Base-by-base conservation (phyloP, 2,888 invertebrate genomes). In the Phortica magna region DNA sequence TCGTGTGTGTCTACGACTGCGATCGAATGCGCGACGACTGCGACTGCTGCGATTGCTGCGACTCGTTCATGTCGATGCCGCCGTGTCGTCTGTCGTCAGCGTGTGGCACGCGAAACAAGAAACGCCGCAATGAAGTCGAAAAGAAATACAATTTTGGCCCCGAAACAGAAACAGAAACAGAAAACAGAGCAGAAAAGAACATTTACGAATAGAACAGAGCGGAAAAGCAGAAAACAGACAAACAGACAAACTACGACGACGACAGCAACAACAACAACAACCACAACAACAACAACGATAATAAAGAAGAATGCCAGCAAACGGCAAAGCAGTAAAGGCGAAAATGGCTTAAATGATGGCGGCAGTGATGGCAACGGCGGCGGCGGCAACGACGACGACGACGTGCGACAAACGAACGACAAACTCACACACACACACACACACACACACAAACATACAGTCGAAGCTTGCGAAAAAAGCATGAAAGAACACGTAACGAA, bases 71-170 rank as follows among this genome's bases (percentile, higher is more conserved):
- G 80, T 61, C 22, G 22, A 81, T 82, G 82, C 82, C 83, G 82
- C 81, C 83, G 80, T 81, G 53, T 53, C 70, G 42, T 55, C 39
- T 53, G 70, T 55, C 22, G 70, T 31, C 53, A 53, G 86, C 86
- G 90, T 91, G 90, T 91, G 89, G 89, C 91, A 91, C 91, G 90
- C 91, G 89, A 89, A 90, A 91, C 91, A 91, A 90, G 92, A 91
- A 91, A 91, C 91, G 91, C 91, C 92, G 91, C 91, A 91, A 91
- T 91, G 91, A 91, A 83, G 88, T 83, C 88, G 79, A 79, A 83
- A 84, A 84, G 80, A 81, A 81, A 83, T 81, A 83, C 74, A 74
- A 64, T 83, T 83, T 79, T 87, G 88, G 88, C 84, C 87, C 84
- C 85, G 84, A 83, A 84, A 84, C 75, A 74, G 73, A 72, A 77